These are phyloP conservation scores for Muraenolepis orangiensis DNA, from an alignment of 2,797 vertebrate genomes.

Conservation along the genomic window DNA sequence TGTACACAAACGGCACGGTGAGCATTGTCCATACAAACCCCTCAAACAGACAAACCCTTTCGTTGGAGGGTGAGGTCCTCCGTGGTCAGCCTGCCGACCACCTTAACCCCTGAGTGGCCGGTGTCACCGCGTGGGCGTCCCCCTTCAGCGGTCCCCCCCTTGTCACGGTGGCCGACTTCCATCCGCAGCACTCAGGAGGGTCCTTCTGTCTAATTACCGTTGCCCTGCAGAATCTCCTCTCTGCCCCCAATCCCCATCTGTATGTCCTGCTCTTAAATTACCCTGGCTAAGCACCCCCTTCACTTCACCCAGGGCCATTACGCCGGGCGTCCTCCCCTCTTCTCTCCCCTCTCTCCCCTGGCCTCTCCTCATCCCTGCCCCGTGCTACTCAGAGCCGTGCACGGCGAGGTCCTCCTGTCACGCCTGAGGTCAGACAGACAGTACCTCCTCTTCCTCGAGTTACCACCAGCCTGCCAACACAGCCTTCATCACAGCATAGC, in stretches of 20 bases:
- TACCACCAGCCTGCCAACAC: conserved; percentile 53
- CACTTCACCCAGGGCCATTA: conserved; percentile 64
- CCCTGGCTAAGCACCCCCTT: conserved; percentile 69
- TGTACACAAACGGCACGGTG: conserved; percentile 52
- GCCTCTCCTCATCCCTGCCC: conserved; percentile 43
- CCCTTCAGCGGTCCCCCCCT: conserved; percentile 23
- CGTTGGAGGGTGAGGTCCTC: conserved; percentile 50
- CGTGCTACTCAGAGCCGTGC: conserved; percentile 39
- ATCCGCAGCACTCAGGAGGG: conserved; percentile 64
- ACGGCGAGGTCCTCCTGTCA: conserved; percentile 45
- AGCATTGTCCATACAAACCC: conserved; percentile 44
- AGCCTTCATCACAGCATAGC: conserved; percentile 38
- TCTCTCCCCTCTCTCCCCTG: too few relatives aligned
- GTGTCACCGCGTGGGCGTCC: conserved; percentile 48
- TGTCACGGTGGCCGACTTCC: conserved; percentile 59
- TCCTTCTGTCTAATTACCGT: conserved; percentile 75
- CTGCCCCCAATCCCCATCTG: conserved; percentile 69
- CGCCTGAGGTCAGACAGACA: conserved; percentile 50
- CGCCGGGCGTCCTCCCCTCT: background rate
- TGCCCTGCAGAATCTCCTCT: conserved; percentile 65
- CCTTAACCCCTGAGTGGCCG: conserved; percentile 42
- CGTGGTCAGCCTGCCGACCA: conserved; percentile 34
- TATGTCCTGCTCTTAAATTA: conserved; percentile 74
- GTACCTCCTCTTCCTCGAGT: conserved; percentile 63
- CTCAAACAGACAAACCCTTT: conserved; percentile 49